A percentile compares a stretch with the other conserved stretches of the same genome.
These are phyloP conservation scores for Selenia dentaria DNA, from an alignment of 2,888 invertebrate species.

Conservation along the genomic window DNA sequence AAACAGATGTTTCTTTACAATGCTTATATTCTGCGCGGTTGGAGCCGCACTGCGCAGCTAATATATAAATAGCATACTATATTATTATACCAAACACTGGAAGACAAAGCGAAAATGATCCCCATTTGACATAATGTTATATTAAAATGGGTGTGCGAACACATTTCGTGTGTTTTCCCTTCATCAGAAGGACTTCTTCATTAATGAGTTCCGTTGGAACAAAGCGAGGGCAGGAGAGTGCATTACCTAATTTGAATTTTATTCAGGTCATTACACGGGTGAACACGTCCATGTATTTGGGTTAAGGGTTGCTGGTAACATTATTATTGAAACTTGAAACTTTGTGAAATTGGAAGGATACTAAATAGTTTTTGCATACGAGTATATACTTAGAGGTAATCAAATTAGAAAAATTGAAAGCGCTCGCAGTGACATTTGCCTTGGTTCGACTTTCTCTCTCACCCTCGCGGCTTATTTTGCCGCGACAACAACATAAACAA, in stretches of 20 bases:
- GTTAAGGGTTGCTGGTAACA: neutral
- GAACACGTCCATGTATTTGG: neutral
- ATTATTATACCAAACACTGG: too few relatives aligned
- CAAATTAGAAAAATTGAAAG: too few relatives aligned
- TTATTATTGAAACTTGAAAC: neutral
- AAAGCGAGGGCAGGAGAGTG: neutral
- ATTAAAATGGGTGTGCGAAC: neutral
- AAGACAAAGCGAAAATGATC: conserved; percentile 1
- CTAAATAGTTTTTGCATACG: too few relatives aligned
- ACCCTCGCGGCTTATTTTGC: too few relatives aligned
- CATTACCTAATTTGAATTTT: conserved; percentile 4
- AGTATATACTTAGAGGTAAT: too few relatives aligned
- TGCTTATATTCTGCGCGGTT: too few relatives aligned
- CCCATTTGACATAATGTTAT: conserved; percentile 1
- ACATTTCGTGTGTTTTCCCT: neutral
- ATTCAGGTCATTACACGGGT: neutral
- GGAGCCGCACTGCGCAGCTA: too few relatives aligned
- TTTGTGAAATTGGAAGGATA: neutral
- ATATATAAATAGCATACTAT: too few relatives aligned
- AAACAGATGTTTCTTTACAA: too few relatives aligned
- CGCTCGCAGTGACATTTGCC: too few relatives aligned
- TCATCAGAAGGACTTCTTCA: neutral
- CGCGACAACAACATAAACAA: too few relatives aligned
- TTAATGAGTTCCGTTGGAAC: conserved; percentile 1
- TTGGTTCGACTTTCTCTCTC: too few relatives aligned